phyloP scores from a whole-genome alignment of 2,888 invertebrate genomes.

The Halictus ligatus region DNA sequence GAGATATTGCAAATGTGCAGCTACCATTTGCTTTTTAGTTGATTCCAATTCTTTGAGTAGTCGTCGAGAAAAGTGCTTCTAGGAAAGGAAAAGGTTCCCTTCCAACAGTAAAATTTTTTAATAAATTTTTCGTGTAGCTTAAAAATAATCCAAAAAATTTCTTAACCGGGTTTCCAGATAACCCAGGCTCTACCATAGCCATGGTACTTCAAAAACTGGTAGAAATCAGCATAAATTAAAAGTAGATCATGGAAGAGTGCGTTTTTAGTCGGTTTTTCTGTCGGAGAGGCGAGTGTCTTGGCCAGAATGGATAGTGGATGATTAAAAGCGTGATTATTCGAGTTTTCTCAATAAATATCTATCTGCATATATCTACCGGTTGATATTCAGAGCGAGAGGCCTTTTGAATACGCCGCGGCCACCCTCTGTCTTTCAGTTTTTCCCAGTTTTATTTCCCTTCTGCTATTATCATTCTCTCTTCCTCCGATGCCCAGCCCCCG shows the following conservation, averaged over 20 bases:
- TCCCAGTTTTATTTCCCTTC: slow-evolving; percentile 43
- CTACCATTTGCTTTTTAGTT: too few species aligned
- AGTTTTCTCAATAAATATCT: slow-evolving; percentile 47
- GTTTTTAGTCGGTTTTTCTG: background rate
- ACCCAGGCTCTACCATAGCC: background rate
- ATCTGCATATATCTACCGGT: slow-evolving; percentile 25
- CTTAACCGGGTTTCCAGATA: background rate
- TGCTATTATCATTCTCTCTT: slow-evolving; percentile 47
- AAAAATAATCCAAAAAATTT: background rate
- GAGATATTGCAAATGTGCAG: too few species aligned
- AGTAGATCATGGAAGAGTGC: background rate
- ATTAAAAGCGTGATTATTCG: slow-evolving; percentile 44
- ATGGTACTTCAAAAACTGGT: background rate
- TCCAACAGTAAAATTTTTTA: background rate
- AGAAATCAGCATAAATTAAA: background rate
- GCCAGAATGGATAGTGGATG: background rate
- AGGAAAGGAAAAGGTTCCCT: too few species aligned
- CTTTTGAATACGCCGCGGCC: slow-evolving; percentile 45
- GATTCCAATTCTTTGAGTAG: too few species aligned
- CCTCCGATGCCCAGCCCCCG: slow-evolving; percentile 36
- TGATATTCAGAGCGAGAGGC: slow-evolving; percentile 48
- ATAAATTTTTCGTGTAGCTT: background rate
- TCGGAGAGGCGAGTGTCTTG: background rate
- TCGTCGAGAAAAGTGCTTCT: too few species aligned
- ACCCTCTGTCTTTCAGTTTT: slow-evolving; percentile 47